Base-by-base conservation (phyloP, 2,888 invertebrate species). In the Exephanes ischioxanthus region DNA sequence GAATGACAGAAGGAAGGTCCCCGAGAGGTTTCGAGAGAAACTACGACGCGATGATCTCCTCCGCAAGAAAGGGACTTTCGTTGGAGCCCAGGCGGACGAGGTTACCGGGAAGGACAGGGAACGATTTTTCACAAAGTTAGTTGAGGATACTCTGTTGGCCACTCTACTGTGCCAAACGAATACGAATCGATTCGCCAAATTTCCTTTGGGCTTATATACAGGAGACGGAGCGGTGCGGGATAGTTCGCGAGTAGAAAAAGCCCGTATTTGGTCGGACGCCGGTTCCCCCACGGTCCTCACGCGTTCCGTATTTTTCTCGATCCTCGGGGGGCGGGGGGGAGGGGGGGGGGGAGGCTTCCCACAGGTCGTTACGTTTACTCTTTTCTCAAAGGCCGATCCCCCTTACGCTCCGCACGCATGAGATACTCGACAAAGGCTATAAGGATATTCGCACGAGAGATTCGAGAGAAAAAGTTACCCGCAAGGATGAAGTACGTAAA, bases 61-160 rank as follows among this genome's bases (percentile, higher is more conserved):
- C 22, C 11, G 55, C 5, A 19, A 61, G 58, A 55, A 45, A 37
- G 66, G 68, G 9, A 86, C 81, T 72, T 83, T 68, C 71, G 70
- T 67, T 85, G 88, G 89, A 83, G 11, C 14, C 80, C 84, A 83
- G 88, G 78, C 84, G 58, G 72, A 72, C 45, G 53, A 48, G 61
- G 58, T 55, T 30, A 55, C 68, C 30, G 41, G 86, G 85, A 84
- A 80, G 83, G 84, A 83, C 87, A 82, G 79, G 16, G 80, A 89
- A 89, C 90, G 89, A 92, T 91, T 91, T 91, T 91, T 92, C 90
- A 90, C 89, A 86, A 80, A 87, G 83, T 89, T 87, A 87, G 81
- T 85, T 80, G 66, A 77, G 80, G 55, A 71, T 48, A 48, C 83
- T 85, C 67, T 70, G 87, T 89, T 89, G 89, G 87, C 83, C 87